phyloP scores from a whole-genome alignment of 1,140 invertebrate species.

The Pachypeltis micranthus region DNA sequence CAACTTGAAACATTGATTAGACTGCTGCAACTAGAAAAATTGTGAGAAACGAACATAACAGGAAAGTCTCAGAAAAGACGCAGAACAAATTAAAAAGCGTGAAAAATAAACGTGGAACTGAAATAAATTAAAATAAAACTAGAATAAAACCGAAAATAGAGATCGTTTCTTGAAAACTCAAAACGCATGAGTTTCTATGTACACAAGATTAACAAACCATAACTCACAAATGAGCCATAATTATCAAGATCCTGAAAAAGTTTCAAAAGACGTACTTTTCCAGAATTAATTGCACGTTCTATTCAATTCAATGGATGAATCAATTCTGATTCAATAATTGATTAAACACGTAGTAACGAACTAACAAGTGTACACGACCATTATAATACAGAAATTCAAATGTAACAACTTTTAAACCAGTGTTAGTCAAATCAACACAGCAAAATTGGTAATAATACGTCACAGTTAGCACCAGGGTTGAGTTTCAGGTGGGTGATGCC shows the following conservation, averaged over 20 bases:
- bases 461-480: constrained; percentile 24
- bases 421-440: neutral
- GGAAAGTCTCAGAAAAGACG: neutral
- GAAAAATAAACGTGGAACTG: neutral
- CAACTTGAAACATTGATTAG: neutral
- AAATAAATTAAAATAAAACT: neutral
- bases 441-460: neutral
- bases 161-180: neutral
- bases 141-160: neutral
- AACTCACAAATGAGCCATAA: neutral
- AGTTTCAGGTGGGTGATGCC: constrained; percentile 34
- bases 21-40: neutral
- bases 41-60: neutral
- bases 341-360: neutral
- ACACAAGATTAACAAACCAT: neutral
- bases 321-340: neutral
- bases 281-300: neutral
- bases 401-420: neutral
- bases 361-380: neutral
- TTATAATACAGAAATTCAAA: neutral
- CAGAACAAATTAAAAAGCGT: neutral
- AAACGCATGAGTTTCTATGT: neutral
- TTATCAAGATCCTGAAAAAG: neutral
- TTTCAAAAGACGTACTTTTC: neutral
- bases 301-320: neutral